Base-by-base conservation (phyloP, 1,140 invertebrate genomes). In the Theocolax elegans region DNA sequence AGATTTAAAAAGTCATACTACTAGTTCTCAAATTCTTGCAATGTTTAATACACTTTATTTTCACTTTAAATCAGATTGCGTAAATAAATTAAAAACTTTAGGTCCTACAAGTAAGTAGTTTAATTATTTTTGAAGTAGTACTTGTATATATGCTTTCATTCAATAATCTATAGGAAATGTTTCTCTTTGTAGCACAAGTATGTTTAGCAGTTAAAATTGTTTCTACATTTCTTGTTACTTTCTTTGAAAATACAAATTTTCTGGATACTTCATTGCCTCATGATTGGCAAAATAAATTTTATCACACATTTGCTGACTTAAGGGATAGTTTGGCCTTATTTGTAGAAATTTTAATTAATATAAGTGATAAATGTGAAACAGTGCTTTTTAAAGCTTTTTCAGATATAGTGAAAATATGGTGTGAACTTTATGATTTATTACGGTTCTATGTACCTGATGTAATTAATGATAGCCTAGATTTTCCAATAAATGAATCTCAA, bases 51-150 rank as follows among this genome's bases (percentile, higher is more conserved):
- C 69, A 19, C 49, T 72, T 25, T 21, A 42, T 13, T 69, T 35
- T 58, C 71, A 72, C 23, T 65, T 72, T 8, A 69, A 65, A 49
- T 42, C 71, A 17, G 62, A 73, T 54, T 73, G 72, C 42, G 6
- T 71, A 31, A 27, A 46, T 49, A 25, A 51, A 40, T 19, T 69
- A 2, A 35, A 66, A 59, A 12, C 10, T 7, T 35, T 25, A 40
- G 29, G 7, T 15, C 9, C n/a, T 21, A 54, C n/a, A 44, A 44
- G 56, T 66, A 72, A 49, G 25, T 48, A 44, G 17, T n/a, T 35
- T 49, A 42, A 58, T 42, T 19, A 3, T 23, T 17, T 62, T 29
- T 10, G 9, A n/a, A 35, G 9, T 38, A 38, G 1, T 54, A 31
- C 31, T 54, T 7, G 1, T 17, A 31, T 54, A 51, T 51, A 23